Conservation (phyloP, 2,797 vertebrate species). For the Pampus argenteus region DNA sequence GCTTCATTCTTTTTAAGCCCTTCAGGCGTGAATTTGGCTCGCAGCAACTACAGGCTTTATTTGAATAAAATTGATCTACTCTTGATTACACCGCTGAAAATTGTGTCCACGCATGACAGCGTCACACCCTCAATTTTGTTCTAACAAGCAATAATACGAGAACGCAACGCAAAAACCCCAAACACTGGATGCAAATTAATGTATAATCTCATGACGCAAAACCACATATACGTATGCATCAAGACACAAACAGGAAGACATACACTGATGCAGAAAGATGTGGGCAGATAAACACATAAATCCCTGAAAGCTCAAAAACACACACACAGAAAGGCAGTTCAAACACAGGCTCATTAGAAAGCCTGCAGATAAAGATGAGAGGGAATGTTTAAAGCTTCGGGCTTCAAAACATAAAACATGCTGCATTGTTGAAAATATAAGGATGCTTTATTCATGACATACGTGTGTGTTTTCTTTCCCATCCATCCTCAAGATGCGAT, state of each 20-base stretch:
- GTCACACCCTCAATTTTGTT: constrained; percentile 72
- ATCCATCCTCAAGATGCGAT: constrained; percentile 7
- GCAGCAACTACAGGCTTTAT: constrained; percentile 52
- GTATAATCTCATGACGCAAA: neutral
- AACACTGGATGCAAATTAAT: constrained; percentile 30
- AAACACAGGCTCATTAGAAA: constrained; percentile 51
- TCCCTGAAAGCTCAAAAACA: constrained; percentile 36
- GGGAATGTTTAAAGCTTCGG: constrained; percentile 36
- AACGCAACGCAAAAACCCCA: constrained; percentile 40
- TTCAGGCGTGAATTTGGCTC: constrained; percentile 50
- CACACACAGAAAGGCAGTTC: constrained; percentile 28
- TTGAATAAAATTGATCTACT: constrained; percentile 70
- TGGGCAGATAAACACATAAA: constrained; percentile 38
- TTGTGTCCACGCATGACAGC: constrained; percentile 54
- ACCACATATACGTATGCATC: neutral
- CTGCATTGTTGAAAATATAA: constrained; percentile 28
- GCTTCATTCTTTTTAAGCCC: constrained; percentile 60
- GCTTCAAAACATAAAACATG: constrained; percentile 33
- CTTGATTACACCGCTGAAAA: constrained; percentile 64
- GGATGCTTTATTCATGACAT: constrained; percentile 26
- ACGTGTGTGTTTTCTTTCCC: constrained; percentile 6
- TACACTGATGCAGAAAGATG: constrained; percentile 25
- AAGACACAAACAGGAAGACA: constrained; percentile 4
- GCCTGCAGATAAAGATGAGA: constrained; percentile 38
- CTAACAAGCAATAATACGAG: constrained; percentile 61